Percentiles rank a stretch among this genome's conserved stretches.
Evolutionary conservation across 2,113 vertebrate genomes (phyloP).

Genomic region (Gallinago undulata): DNA sequence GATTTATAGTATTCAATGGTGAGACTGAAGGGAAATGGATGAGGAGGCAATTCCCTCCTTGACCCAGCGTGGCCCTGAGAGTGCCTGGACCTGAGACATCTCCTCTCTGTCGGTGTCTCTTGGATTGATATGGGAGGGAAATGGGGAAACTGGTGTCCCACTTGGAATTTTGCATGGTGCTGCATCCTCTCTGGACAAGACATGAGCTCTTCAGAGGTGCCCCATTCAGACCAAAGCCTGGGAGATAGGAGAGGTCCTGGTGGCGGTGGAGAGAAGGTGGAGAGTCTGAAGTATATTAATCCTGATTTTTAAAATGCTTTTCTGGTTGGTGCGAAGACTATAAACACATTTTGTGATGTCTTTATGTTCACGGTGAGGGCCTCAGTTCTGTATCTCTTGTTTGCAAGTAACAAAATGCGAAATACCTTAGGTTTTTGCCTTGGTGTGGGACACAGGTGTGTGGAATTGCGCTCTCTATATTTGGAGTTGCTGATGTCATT

Average conservation of each 20-base stretch:
- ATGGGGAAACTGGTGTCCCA: not conserved
- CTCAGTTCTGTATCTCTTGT: not conserved
- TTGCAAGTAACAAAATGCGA: not conserved
- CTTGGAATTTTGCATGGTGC: not conserved
- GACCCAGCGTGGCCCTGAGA: accelerated
- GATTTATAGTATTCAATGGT: not conserved
- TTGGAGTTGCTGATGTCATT: not conserved
- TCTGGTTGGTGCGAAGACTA: not conserved
- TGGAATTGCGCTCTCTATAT: not conserved
- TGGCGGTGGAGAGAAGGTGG: not conserved
- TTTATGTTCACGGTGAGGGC: not conserved
- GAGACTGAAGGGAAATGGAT: not conserved
- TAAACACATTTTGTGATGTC: not conserved
- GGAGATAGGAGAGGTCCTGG: not conserved
- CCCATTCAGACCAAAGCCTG: accelerated
- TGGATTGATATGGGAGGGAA: not conserved
- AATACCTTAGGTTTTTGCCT: not conserved
- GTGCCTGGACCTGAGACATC: not conserved
- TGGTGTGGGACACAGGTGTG: not conserved
- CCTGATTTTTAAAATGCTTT: not conserved
- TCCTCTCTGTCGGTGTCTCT: not conserved
- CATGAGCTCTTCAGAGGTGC: not conserved
- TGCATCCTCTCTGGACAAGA: accelerated
- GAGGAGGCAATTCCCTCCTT: not conserved
- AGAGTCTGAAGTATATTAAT: not conserved